Base-by-base conservation (phyloP, 2,888 invertebrate species). In the Leptogaster cylindrica region DNA sequence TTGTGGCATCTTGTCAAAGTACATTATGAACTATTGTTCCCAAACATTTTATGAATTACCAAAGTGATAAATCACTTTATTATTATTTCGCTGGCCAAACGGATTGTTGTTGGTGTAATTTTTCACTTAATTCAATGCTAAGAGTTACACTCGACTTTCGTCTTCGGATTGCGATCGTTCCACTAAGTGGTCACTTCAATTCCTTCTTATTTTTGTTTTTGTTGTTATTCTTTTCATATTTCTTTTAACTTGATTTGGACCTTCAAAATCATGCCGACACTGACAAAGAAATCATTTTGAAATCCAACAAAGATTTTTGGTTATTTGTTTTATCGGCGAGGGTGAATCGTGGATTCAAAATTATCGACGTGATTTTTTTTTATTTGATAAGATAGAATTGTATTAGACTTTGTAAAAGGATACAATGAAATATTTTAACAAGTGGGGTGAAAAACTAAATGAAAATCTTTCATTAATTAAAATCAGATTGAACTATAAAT, bases 61-160 rank as follows among this genome's bases (percentile, higher is more conserved):
- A 71, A 68, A 71, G 73, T 73, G 73, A 73, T 73, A 73, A 73
- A 73, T 73, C 73, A 73, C 71, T 72, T 72, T 70, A 72, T 73
- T 73, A 65, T 65, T 36, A 65, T 65, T 36, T 16, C n/a, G 12
- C n/a, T 52, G 20, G 18, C 20, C 18, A 7, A 16, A n/a, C 20
- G n/a, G 28, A 46, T 41, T 41, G 44, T 20, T 28, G 64, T 12
- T 20, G n/a, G 64, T 64, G 64, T 64, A 31, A 36, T 48, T 48
- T 64, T 48, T 64, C 48, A 64, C 14, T 36, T 23, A 18, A 25
- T 58, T 23, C 33, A 20, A 25, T 39, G 25, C 39, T n/a, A n/a
- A n/a, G n/a, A n/a, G n/a, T n/a, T n/a, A n/a, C n/a, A n/a, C n/a
- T n/a, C n/a, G 44, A 44, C 44, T 44, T 16, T 12, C 36, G 27